These are phyloP conservation scores for Caenorhabditis sp. DNA, from an alignment of 2,888 invertebrate genomes.

Conservation along the genomic window DNA sequence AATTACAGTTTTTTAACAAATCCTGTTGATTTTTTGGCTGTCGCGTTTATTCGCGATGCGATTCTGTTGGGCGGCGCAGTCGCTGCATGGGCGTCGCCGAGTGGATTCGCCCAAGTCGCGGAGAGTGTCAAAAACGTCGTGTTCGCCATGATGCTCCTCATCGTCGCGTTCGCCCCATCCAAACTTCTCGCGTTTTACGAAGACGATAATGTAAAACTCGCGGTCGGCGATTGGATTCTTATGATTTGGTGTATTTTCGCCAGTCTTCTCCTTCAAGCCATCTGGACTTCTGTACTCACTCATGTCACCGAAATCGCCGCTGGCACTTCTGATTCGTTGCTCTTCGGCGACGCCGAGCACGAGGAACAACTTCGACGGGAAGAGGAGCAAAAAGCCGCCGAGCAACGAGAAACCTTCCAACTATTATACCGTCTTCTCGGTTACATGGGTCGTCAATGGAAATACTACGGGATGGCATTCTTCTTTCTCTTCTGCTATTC, in stretches of 20 bases:
- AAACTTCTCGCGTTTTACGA: conserved; percentile 70
- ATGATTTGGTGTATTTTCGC: conserved; percentile 70
- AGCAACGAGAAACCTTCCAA: conserved; percentile 67
- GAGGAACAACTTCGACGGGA: conserved; percentile 48
- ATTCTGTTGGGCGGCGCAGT: conserved; percentile 67
- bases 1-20: conserved; percentile 65
- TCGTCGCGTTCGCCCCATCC: conserved; percentile 68
- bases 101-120: conserved; percentile 60
- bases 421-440: conserved; percentile 63
- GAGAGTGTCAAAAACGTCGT: conserved; percentile 51
- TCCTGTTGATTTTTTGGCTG: conserved; percentile 67
- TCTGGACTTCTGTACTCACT: conserved; percentile 64
- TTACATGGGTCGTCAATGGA: conserved; percentile 69
- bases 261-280: conserved; percentile 62
- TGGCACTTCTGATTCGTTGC: conserved; percentile 44
- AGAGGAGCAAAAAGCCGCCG: conserved; percentile 60
- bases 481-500: conserved; percentile 67
- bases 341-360: conserved; percentile 51
- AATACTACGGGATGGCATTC: conserved; percentile 66
- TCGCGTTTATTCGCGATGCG: conserved; percentile 62
- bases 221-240: conserved; percentile 70
- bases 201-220: conserved; percentile 56
- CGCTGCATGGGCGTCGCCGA: conserved; percentile 65
- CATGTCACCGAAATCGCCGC: conserved; percentile 60
- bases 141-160: conserved; percentile 64